Percentiles rank a stretch among this genome's conserved stretches.
Conservation (phyloP, 2,797 vertebrate species). For the Limnodromus scolopaceus region DNA sequence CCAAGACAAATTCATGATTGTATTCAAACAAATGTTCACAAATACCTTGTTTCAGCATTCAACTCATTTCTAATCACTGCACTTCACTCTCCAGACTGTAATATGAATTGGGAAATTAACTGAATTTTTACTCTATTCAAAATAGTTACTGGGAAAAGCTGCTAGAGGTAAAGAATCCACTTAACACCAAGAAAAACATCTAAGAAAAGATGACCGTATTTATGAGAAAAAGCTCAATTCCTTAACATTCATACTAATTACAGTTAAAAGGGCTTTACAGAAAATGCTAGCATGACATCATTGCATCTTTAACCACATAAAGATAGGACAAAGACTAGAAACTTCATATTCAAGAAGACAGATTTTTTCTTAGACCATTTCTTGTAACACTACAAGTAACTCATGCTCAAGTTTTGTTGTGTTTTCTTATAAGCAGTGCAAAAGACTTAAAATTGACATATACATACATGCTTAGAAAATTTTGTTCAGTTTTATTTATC, state of each 20-base stretch:
- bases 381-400: neutral
- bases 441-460: neutral
- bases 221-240: neutral
- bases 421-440: neutral
- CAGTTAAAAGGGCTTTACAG: neutral
- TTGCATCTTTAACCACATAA: neutral
- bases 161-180: neutral
- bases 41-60: neutral
- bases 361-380: neutral
- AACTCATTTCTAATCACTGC: neutral
- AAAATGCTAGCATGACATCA: neutral
- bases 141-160: neutral
- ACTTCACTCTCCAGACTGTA: neutral
- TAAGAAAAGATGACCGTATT: neutral
- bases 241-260: neutral
- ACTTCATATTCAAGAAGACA: neutral
- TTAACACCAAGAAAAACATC: neutral
- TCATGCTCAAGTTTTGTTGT: neutral
- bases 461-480: neutral
- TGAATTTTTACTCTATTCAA: neutral
- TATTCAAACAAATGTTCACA: neutral
- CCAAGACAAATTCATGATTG: neutral
- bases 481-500: neutral
- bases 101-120: neutral
- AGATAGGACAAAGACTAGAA: neutral